phyloP scores from a whole-genome alignment of 1,140 invertebrate species.

The Drosophila eugracilis region DNA sequence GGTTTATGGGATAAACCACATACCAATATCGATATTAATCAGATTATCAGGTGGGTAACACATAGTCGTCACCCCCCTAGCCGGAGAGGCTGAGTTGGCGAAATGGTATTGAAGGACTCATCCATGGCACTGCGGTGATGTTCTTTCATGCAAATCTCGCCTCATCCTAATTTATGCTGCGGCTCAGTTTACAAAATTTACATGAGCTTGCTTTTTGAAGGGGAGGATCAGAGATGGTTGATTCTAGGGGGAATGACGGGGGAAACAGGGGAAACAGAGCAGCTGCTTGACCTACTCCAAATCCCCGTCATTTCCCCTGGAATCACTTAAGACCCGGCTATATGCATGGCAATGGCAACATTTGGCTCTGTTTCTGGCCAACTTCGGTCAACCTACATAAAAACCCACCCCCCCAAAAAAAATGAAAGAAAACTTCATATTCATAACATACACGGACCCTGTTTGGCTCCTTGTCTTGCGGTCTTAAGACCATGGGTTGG shows the following conservation, averaged over 20 bases:
- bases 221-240: not conserved
- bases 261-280: constrained; percentile 11
- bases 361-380: constrained; percentile 54
- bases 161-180: constrained; percentile 76
- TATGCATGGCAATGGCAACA: constrained; percentile 72
- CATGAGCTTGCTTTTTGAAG: constrained; percentile 36
- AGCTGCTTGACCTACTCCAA: constrained; percentile 69
- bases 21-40: constrained; percentile 11
- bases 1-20: not conserved
- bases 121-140: constrained; percentile 36
- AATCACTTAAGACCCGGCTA: constrained; percentile 74
- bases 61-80: too few species aligned
- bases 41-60: constrained; percentile 29
- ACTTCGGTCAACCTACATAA: too few species aligned
- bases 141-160: constrained; percentile 68
- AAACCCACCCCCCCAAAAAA: constrained; percentile 1
- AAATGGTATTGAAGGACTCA: constrained; percentile 17
- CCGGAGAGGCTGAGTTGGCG: not conserved
- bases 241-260: not conserved
- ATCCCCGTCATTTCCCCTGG: constrained; percentile 18
- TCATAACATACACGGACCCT: constrained; percentile 53
- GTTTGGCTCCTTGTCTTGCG: constrained; percentile 33
- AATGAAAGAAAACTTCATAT: constrained; percentile 51
- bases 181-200: constrained; percentile 74
- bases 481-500: constrained; percentile 15